Percentiles rank a stretch among this genome's conserved stretches.
Conservation (phyloP, 1,140 invertebrate genomes). For the Macrobrachium rosenbergii region DNA sequence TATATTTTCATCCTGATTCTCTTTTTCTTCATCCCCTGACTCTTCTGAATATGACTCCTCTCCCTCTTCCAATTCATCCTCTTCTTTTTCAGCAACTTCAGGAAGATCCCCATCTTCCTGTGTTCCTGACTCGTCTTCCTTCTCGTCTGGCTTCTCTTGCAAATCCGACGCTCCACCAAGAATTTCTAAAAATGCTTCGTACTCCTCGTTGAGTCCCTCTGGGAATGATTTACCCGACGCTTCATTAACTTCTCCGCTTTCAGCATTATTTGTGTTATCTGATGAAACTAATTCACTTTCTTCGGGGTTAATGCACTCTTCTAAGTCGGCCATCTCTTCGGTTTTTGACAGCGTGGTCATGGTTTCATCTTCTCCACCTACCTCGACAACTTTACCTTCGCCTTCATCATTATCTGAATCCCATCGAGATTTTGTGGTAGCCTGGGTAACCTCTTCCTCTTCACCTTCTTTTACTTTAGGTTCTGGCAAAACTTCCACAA, state of each 20-base stretch:
- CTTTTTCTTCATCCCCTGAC: not conserved
- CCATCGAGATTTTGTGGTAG: not conserved
- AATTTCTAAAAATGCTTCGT: constrained; percentile 54
- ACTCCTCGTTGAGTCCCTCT: constrained; percentile 37
- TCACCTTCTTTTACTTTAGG: not conserved
- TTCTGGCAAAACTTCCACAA: too few species aligned
- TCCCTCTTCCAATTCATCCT: too few species aligned
- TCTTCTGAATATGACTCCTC: too few species aligned
- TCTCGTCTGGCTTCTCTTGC: not conserved
- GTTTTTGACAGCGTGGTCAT: not conserved
- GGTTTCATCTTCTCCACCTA: not conserved
- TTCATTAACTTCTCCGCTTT: not conserved
- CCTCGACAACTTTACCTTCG: not conserved
- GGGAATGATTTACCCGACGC: not conserved
- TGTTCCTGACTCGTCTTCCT: constrained; percentile 17
- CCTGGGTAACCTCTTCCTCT: not conserved
- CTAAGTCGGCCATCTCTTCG: not conserved
- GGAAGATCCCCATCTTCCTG: not conserved
- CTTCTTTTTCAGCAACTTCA: too few species aligned
- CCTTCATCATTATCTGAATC: not conserved
- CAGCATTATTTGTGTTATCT: not conserved
- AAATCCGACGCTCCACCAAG: constrained; percentile 27
- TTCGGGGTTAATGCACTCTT: not conserved
- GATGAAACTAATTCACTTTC: not conserved
- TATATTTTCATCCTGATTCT: not conserved